These are phyloP conservation scores for Toxotes lorentzi DNA, from an alignment of 2,797 vertebrate species.

Conservation along the genomic window DNA sequence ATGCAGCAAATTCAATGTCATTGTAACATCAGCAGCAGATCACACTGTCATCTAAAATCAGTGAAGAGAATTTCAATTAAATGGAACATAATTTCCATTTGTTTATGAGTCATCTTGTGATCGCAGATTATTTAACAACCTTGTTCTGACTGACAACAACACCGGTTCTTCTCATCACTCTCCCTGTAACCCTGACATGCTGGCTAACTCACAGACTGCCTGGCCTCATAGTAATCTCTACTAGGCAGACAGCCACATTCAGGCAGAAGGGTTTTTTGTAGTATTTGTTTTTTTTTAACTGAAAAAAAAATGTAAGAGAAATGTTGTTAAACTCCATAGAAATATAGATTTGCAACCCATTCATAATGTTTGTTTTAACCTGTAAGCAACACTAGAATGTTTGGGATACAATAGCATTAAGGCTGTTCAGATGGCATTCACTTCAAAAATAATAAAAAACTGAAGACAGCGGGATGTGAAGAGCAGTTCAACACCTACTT, in stretches of 20 bases:
- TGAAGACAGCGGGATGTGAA: not conserved
- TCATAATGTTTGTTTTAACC: not conserved
- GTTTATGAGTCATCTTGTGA: not conserved
- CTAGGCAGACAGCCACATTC: conserved; percentile 4
- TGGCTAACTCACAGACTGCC: conserved; percentile 9
- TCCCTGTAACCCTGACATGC: conserved; percentile 7
- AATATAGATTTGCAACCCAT: not conserved
- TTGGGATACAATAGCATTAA: not conserved
- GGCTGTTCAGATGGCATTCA: not conserved
- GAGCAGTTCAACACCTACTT: not conserved
- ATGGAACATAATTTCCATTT: not conserved
- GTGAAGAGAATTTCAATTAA: not conserved
- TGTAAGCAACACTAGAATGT: not conserved
- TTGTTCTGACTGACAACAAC: conserved; percentile 1
- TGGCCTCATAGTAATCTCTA: not conserved
- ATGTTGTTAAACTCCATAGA: not conserved
- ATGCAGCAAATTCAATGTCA: conserved; percentile 5
- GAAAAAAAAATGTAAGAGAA: not conserved
- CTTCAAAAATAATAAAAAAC: not conserved
- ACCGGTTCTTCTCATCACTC: not conserved
- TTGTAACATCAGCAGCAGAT: conserved; percentile 1
- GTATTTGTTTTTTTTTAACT: no score
- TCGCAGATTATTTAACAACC: not conserved
- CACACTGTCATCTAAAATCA: not conserved
- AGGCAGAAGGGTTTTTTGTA: not conserved